Conservation (phyloP, 2,797 vertebrate species). For the Lepilemur ruficaudatus region DNA sequence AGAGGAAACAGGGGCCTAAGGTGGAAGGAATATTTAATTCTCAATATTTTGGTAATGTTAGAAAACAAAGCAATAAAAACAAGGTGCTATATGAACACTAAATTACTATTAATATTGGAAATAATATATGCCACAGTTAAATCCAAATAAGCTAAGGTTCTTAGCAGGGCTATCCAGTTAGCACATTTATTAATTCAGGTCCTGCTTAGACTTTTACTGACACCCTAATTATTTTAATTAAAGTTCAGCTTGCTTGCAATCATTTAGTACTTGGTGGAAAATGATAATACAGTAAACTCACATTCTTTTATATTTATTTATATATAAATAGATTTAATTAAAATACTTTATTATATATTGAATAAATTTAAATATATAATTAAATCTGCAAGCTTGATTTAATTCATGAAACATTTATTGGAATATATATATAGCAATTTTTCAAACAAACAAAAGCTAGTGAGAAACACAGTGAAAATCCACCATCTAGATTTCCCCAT, state of each 20-base stretch:
- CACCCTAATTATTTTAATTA: constrained; percentile 56
- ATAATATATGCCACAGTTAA: constrained; percentile 41
- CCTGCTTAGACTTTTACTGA: constrained; percentile 42
- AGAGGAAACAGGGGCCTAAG: not conserved
- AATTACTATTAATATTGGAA: constrained; percentile 34
- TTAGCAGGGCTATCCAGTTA: constrained; percentile 48
- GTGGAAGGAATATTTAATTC: not conserved
- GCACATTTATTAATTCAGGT: constrained; percentile 60
- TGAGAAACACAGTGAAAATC: not conserved
- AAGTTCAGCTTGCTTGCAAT: constrained; percentile 40
- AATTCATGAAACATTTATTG: constrained; percentile 17
- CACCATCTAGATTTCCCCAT: not conserved
- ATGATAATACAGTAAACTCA: constrained; percentile 36
- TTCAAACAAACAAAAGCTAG: constrained; percentile 8
- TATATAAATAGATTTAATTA: constrained; percentile 30
- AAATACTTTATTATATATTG: constrained; percentile 15
- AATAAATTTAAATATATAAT: constrained; percentile 9
- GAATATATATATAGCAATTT: not conserved
- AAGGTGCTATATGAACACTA: constrained; percentile 27
- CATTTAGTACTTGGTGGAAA: constrained; percentile 49
- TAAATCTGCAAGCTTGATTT: constrained; percentile 6
- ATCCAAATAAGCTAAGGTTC: constrained; percentile 43
- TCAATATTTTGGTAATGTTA: constrained; percentile 1
- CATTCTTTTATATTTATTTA: constrained; percentile 23
- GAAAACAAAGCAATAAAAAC: constrained; percentile 20